These are phyloP conservation scores for Dendroctonus ponderosae DNA, from an alignment of 1,140 invertebrate genomes.

Conservation along the genomic window DNA sequence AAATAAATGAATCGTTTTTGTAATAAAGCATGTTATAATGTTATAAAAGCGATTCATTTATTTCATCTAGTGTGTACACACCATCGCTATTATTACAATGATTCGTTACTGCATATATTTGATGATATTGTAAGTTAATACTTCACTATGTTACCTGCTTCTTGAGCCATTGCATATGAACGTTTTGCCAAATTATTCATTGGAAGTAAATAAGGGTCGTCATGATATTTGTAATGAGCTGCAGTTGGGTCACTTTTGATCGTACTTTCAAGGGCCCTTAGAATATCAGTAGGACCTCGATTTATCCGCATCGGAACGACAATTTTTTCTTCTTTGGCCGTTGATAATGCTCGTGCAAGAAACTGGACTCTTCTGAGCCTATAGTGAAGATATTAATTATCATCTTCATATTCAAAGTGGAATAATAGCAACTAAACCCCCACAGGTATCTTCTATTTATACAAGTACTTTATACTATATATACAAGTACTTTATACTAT, in stretches of 20 bases:
- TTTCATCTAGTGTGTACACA: neutral
- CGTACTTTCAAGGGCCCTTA: constrained; percentile 75
- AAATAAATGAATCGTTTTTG: no score
- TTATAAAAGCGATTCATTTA: neutral
- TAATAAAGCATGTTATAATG: no score
- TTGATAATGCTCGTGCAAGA: neutral
- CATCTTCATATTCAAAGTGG: no score
- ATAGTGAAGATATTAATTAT: neutral
- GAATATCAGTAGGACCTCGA: constrained; percentile 76
- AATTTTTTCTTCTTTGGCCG: constrained; percentile 47
- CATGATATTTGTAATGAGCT: constrained; percentile 84
- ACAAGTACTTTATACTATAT: no score
- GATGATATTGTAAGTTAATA: neutral
- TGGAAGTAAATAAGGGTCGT: constrained; percentile 89
- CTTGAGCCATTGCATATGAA: constrained; percentile 74
- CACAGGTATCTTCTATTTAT: no score
- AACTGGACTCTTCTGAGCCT: neutral
- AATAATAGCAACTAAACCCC: no score
- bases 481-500: no score
- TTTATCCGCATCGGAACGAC: constrained; percentile 68
- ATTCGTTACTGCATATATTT: neutral
- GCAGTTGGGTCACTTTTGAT: constrained; percentile 73
- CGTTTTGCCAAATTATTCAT: constrained; percentile 70
- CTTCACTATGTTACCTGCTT: constrained; percentile 61
- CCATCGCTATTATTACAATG: neutral